phyloP scores from a whole-genome alignment of 2,888 invertebrate species.

The Drosophila limbata region DNA sequence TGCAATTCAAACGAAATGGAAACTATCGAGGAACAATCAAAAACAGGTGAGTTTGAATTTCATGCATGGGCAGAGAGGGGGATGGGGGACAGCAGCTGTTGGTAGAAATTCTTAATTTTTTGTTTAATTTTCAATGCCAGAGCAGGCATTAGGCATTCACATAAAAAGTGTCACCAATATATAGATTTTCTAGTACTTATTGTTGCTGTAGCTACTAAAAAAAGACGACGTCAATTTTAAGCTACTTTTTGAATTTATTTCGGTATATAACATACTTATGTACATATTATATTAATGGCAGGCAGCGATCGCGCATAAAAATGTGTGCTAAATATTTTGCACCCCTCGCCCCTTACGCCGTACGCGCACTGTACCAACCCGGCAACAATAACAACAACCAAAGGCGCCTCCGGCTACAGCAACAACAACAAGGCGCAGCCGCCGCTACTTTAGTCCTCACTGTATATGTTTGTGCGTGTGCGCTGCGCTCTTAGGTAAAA shows the following conservation, averaged over 20 bases:
- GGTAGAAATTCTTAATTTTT: conserved; percentile 12
- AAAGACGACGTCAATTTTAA: conserved; percentile 56
- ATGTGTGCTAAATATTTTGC: conserved; percentile 46
- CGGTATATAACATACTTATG: conserved; percentile 48
- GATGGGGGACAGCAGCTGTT: conserved; percentile 43
- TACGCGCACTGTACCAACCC: conserved; percentile 63
- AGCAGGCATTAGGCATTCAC: conserved; percentile 23
- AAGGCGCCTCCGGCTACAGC: conserved; percentile 19
- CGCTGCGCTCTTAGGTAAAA: conserved; percentile 35
- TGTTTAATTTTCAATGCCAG: conserved; percentile 64
- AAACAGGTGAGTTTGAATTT: conserved; percentile 76
- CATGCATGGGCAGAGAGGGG: too few species aligned
- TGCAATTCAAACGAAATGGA: conserved; percentile 74
- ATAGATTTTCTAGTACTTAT: conserved; percentile 41
- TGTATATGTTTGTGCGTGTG: conserved; percentile 12
- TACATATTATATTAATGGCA: conserved; percentile 48
- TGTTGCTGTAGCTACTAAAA: conserved; percentile 50
- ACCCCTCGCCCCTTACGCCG: conserved; percentile 26
- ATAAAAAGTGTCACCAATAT: conserved; percentile 76
- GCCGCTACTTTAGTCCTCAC: conserved; percentile 8
- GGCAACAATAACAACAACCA: conserved; percentile 35
- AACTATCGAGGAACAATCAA: conserved; percentile 83
- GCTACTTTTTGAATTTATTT: conserved; percentile 71
- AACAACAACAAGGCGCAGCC: conserved; percentile 34
- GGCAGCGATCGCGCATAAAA: conserved; percentile 19